A percentile compares a stretch with the other conserved stretches of the same genome.
These are phyloP conservation scores for Poecilia latipinna DNA, from an alignment of 2,113 vertebrate species.

Conservation along the genomic window DNA sequence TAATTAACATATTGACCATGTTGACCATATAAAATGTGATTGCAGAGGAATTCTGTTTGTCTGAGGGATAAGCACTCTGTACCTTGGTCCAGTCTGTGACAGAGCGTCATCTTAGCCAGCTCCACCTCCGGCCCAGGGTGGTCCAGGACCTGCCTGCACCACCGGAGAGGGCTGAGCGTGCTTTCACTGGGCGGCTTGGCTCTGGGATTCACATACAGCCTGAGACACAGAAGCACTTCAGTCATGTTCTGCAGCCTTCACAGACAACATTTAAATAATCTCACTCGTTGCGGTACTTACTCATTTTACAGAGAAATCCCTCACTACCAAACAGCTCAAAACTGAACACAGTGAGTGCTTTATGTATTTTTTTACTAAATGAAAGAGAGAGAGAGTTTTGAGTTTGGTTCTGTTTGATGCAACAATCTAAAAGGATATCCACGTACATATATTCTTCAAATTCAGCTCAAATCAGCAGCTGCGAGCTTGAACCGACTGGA, in stretches of 20 bases:
- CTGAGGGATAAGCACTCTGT: conserved; percentile 49
- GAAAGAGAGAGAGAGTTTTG: neutral
- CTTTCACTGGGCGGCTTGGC: conserved; percentile 81
- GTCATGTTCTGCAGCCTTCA: conserved; percentile 24
- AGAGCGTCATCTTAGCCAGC: conserved; percentile 91
- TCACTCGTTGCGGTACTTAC: neutral
- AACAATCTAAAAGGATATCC: no score
- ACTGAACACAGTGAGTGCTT: neutral
- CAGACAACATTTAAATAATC: neutral
- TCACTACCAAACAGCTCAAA: neutral
- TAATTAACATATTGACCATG: neutral
- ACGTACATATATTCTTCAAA: no score
- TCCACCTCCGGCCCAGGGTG: conserved; percentile 92
- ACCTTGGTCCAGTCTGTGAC: conserved; percentile 97
- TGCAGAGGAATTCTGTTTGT: conserved; percentile 15
- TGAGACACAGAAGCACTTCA: conserved; percentile 63
- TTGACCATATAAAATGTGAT: conserved; percentile 5
- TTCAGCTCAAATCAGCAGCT: no score
- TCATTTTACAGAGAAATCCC: neutral
- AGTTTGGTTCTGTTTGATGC: neutral
- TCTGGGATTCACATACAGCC: conserved; percentile 90
- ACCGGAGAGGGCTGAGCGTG: conserved; percentile 87
- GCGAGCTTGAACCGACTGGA: no score
- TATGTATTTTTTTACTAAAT: neutral
- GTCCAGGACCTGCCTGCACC: conserved; percentile 95